Conservation (phyloP, 1,140 invertebrate species). For the Globodera rostochiensis region DNA sequence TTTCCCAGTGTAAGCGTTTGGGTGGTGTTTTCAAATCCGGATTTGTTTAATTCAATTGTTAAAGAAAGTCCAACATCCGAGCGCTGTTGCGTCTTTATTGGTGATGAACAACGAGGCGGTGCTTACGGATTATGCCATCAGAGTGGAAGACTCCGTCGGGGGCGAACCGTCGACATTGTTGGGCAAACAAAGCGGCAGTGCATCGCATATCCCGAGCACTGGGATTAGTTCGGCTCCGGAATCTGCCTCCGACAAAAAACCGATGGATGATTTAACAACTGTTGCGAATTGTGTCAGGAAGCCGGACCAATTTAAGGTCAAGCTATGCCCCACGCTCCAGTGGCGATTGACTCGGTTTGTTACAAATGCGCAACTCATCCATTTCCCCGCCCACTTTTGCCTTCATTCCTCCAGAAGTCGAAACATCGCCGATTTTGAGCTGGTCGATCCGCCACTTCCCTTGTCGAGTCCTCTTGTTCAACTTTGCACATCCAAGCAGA, state of each 20-base stretch:
- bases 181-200: neutral
- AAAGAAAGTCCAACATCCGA: slow-evolving; percentile 34
- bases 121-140: slow-evolving; percentile 38
- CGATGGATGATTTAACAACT: no score
- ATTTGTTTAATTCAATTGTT: neutral
- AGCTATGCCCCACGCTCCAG: neutral
- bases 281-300: neutral
- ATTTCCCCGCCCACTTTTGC: no score
- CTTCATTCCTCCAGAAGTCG: neutral
- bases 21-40: no score
- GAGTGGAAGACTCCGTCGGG: neutral
- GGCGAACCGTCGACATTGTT: neutral
- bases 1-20: no score
- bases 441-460: slow-evolving; percentile 45
- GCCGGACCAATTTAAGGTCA: neutral
- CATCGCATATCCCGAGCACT: neutral
- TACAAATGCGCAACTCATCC: no score
- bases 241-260: no score
- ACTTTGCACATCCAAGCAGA: neutral
- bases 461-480: slow-evolving; percentile 33
- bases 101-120: slow-evolving; percentile 53
- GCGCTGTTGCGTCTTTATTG: slow-evolving; percentile 32
- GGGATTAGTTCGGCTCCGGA: no score
- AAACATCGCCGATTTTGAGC: slow-evolving; percentile 44
- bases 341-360: neutral